Percentiles rank a stretch among this genome's conserved stretches.
Conservation (phyloP, 2,797 vertebrate genomes). For the Rhabdomys pumilio region DNA sequence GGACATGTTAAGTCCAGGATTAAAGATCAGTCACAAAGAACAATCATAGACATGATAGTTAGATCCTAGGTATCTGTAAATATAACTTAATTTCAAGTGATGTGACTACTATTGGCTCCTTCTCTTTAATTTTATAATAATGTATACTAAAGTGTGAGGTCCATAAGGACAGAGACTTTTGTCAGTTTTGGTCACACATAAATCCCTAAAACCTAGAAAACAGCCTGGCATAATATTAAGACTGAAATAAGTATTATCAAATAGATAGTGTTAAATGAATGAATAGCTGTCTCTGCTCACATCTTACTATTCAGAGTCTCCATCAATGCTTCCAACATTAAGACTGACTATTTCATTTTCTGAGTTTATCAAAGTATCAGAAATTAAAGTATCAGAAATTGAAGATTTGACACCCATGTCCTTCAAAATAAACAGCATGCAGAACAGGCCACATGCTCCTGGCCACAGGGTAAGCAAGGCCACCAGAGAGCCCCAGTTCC, state of each 20-base stretch:
- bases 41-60: slow-evolving; percentile 4
- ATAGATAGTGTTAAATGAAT: slow-evolving; percentile 5
- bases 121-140: slow-evolving; percentile 46
- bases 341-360: slow-evolving; percentile 6
- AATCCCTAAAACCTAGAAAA: not conserved
- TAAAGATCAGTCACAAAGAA: slow-evolving; percentile 21
- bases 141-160: not conserved
- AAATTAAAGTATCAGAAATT: slow-evolving; percentile 24
- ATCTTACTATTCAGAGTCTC: slow-evolving; percentile 18
- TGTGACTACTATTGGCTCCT: not conserved
- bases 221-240: slow-evolving; percentile 2
- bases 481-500: not conserved
- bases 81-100: slow-evolving; percentile 53
- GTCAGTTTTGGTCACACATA: slow-evolving; percentile 6
- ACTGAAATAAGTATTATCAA: slow-evolving; percentile 3
- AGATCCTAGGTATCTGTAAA: slow-evolving; percentile 25
- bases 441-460: not conserved
- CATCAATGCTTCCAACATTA: not conserved
- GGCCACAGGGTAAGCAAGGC: not conserved
- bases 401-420: not conserved
- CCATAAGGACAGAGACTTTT: slow-evolving; percentile 1
- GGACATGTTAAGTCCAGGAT: not conserved
- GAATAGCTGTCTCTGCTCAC: slow-evolving; percentile 18
- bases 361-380: slow-evolving; percentile 34
- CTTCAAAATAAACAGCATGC: slow-evolving; percentile 28